Percentiles rank a stretch among this genome's conserved stretches.
Evolutionary conservation across 2,797 vertebrate genomes (phyloP).

Genomic region (Cossypha heuglini): DNA sequence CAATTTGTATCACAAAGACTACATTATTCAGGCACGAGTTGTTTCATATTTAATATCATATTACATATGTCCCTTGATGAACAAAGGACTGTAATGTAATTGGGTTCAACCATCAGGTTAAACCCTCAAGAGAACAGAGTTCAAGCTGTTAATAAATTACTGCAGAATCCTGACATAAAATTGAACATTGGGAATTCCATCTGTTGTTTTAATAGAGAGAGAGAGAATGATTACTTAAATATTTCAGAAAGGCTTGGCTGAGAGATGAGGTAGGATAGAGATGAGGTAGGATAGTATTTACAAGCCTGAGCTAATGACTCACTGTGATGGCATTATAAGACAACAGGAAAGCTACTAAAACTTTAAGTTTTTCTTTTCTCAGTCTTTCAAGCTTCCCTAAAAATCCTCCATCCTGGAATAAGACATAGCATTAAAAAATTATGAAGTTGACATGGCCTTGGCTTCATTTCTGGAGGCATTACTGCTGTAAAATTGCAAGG

Average conservation of each 20-base stretch:
- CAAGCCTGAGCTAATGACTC: not conserved
- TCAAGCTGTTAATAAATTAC: conserved; percentile 67
- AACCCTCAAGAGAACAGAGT: conserved; percentile 56
- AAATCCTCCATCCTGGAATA: not conserved
- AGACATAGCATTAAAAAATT: not conserved
- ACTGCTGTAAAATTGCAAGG: not conserved
- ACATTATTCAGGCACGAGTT: conserved; percentile 43
- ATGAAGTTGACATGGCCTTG: not conserved
- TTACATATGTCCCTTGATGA: conserved; percentile 63
- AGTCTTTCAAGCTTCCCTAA: not conserved
- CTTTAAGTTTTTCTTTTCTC: not conserved
- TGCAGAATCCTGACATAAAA: conserved; percentile 49
- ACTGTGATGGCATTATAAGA: not conserved
- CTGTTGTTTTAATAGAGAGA: conserved; percentile 63
- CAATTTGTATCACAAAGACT: conserved; percentile 44
- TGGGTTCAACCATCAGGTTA: conserved; percentile 59
- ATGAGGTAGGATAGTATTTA: not conserved
- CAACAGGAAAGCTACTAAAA: not conserved
- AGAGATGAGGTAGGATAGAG: not conserved
- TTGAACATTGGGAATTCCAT: conserved; percentile 54
- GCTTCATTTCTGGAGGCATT: not conserved
- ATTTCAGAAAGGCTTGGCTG: conserved; percentile 31
- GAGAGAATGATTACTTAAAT: conserved; percentile 20
- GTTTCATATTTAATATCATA: conserved; percentile 63
- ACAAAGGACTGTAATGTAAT: conserved; percentile 66